These are phyloP conservation scores for Platynereis dumerilii DNA, from an alignment of 2,888 invertebrate species.

Conservation along the genomic window DNA sequence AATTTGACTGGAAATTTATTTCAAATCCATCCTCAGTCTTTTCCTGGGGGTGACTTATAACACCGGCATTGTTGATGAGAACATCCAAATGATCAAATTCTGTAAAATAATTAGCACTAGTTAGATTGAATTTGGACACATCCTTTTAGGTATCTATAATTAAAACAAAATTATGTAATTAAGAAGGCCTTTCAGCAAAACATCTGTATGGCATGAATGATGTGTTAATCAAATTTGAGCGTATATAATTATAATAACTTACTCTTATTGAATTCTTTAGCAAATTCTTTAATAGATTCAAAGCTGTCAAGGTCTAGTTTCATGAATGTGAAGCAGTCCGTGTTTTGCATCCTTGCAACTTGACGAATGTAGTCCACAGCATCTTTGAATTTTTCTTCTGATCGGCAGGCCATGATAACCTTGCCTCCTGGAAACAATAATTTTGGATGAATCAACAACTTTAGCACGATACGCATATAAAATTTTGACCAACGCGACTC, in stretches of 20 bases:
- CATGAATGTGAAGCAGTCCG: constrained; percentile 44
- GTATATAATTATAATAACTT: too few relatives aligned
- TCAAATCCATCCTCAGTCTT: constrained; percentile 60
- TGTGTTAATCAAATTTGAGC: too few relatives aligned
- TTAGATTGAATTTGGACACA: background rate
- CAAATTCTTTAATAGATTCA: constrained; percentile 58
- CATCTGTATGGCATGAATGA: too few relatives aligned
- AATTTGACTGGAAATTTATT: constrained; percentile 59
- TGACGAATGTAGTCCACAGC: constrained; percentile 42
- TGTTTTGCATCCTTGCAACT: constrained; percentile 38
- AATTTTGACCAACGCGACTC: too few relatives aligned
- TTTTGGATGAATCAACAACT: too few relatives aligned
- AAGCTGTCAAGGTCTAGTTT: constrained; percentile 55
- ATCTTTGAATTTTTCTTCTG: constrained; percentile 44
- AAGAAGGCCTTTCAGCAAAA: too few relatives aligned
- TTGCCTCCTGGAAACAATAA: constrained; percentile 66
- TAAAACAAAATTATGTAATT: too few relatives aligned
- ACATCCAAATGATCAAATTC: constrained; percentile 42
- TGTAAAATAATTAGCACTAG: background rate
- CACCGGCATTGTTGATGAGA: constrained; percentile 61
- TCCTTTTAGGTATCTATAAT: too few relatives aligned
- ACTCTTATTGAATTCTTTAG: constrained; percentile 54
- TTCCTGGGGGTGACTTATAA: constrained; percentile 53
- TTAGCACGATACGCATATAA: too few relatives aligned
- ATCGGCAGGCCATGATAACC: constrained; percentile 55